Evolutionary conservation across 2,797 vertebrate genomes (phyloP), one percentile per base, ranked within the genome.

Genomic region (Myotis vivesi): DNA sequence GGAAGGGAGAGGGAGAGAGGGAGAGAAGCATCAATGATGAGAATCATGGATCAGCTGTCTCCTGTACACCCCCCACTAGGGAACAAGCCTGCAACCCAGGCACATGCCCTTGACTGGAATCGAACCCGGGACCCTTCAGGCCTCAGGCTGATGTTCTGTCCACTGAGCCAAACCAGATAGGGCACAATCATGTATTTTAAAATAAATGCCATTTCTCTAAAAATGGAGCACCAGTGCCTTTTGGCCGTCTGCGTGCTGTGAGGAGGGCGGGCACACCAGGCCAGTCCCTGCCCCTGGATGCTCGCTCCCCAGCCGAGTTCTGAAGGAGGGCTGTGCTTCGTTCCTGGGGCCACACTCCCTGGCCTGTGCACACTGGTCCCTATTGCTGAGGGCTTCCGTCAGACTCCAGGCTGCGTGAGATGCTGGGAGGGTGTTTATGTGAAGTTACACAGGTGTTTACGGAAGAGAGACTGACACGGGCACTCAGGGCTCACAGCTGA

Each of bases 231-330:
- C 94, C 91, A 93, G 71, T 91, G 95, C 94, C 94, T 97, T 96
- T 96, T 96, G 91, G 97, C 96, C 94, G 94, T 96, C 97, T 94
- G 96, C 97, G 96, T 89, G 94, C 96, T 86, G 36, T 91, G 95
- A 94, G 94, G 96, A 96, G 49, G 38, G 49, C 3, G 8, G 15
- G 8, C 33, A 1, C 46, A 55, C 49, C 64, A 55, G 71, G 20
- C 0, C 0, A 5, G 25, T 30, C 36, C 2, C 41, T 25, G 46
- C 28, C 68, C 9, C 23, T 25, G 11, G 59, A 30, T 12, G 28
- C 25, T 16, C n/a, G 1, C n/a, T 33, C 33, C 73, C 49, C 17
- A 11, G 57, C 57, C 11, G 28, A 30, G 59, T 30, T 28, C 57
- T 62, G 57, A 6, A 6, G 12, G 12, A 28, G 55, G 55, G 38